Conservation (phyloP, 2,888 invertebrate genomes). For the Drosophila macrospina region DNA sequence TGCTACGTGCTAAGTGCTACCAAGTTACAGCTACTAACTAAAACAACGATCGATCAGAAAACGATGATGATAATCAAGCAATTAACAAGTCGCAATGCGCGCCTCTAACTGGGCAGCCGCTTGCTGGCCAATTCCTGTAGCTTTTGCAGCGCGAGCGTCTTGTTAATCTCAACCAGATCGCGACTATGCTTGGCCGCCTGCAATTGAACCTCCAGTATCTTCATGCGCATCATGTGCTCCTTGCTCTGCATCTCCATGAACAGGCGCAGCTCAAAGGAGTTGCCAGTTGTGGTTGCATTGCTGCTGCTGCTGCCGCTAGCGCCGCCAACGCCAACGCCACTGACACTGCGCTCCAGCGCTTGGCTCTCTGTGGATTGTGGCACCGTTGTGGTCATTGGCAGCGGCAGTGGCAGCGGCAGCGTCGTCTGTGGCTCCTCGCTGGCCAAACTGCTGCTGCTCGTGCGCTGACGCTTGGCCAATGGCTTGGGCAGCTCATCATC, state of each 20-base stretch:
- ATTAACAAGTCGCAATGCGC: slow-evolving; percentile 11
- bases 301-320: slow-evolving; percentile 23
- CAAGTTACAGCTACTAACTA: slow-evolving; percentile 65
- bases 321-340: slow-evolving; percentile 9
- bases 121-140: slow-evolving; percentile 86
- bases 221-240: slow-evolving; percentile 85
- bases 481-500: slow-evolving; percentile 73
- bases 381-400: slow-evolving; percentile 22
- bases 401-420: slow-evolving; percentile 31
- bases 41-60: slow-evolving; percentile 64
- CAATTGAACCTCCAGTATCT: slow-evolving; percentile 85
- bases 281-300: slow-evolving; percentile 33
- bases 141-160: slow-evolving; percentile 88
- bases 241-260: slow-evolving; percentile 85
- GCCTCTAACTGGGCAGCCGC: slow-evolving; percentile 81
- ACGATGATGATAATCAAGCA: slow-evolving; percentile 20
- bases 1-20: slow-evolving; percentile 57
- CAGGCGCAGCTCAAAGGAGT: slow-evolving; percentile 77
- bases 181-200: slow-evolving; percentile 85
- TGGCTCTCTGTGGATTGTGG: slow-evolving; percentile 54
- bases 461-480: slow-evolving; percentile 77
- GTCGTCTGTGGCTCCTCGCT: slow-evolving; percentile 63
- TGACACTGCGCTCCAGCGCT: slow-evolving; percentile 63
- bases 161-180: slow-evolving; percentile 88
- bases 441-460: slow-evolving; percentile 68